These are phyloP conservation scores for Oreortyx pictus DNA, from an alignment of 2,797 vertebrate species.

Conservation along the genomic window DNA sequence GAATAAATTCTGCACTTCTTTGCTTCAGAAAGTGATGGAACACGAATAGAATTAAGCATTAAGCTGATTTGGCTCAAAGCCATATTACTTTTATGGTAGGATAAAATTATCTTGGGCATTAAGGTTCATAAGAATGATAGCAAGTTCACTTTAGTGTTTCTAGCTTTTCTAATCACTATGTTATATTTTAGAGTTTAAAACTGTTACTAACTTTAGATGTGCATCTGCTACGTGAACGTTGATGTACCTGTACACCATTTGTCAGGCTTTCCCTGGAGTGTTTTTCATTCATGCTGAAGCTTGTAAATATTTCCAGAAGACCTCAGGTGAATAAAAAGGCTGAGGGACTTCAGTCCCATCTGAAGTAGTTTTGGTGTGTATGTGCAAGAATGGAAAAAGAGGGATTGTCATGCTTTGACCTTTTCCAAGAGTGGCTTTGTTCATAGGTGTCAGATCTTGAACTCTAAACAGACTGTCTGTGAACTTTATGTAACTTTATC, in stretches of 20 bases:
- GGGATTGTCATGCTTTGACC: background rate
- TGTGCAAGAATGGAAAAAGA: background rate
- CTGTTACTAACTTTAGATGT: background rate
- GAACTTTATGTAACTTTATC: background rate
- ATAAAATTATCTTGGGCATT: background rate
- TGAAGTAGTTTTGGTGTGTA: background rate
- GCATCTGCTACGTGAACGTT: background rate
- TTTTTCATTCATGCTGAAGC: background rate
- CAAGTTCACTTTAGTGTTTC: background rate
- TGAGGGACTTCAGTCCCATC: background rate
- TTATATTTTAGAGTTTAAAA: background rate
- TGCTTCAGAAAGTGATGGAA: background rate
- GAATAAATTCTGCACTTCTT: background rate
- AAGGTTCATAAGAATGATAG: background rate
- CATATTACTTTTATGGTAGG: background rate
- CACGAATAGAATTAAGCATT: background rate
- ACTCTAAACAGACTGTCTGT: background rate
- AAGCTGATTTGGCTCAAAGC: background rate
- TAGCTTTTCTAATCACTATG: background rate
- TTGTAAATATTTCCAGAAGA: background rate
- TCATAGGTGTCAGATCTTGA: background rate
- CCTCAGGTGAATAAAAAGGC: background rate
- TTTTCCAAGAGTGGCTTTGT: background rate
- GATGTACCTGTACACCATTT: background rate
- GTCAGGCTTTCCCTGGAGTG: background rate